A percentile compares a stretch with the other conserved stretches of the same genome.
phyloP scores from a whole-genome alignment of 2,797 vertebrate genomes.

The Cyprinodon diabolis region DNA sequence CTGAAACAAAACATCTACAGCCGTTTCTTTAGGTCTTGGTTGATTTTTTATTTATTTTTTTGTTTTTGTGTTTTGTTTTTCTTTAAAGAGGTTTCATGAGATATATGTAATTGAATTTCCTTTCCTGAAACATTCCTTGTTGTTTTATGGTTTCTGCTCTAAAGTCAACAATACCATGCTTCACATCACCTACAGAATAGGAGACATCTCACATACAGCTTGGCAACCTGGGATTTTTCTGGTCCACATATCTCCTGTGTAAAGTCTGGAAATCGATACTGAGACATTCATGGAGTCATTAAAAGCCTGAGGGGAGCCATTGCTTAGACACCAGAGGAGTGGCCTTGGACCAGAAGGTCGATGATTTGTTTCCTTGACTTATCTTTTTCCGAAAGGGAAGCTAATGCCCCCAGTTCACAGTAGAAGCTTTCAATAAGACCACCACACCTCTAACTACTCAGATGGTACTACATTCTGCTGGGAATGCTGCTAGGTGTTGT shows the following conservation, averaged over 20 bases:
- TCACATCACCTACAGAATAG: neutral
- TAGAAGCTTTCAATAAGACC: neutral
- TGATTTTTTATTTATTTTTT: neutral
- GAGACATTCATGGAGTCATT: slow-evolving; percentile 12
- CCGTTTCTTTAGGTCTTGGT: neutral
- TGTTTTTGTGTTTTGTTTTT: neutral
- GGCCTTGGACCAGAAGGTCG: slow-evolving; percentile 3
- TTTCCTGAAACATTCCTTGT: neutral
- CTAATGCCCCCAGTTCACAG: neutral
- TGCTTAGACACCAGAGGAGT: slow-evolving; percentile 7
- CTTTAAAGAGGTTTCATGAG: neutral
- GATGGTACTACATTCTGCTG: neutral
- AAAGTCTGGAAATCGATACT: neutral
- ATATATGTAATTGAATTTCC: neutral
- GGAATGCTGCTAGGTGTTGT: neutral
- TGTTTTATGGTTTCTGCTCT: neutral
- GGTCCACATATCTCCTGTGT: neutral
- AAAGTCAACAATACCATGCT: neutral
- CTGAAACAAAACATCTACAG: neutral
- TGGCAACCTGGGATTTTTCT: neutral
- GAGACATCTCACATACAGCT: neutral
- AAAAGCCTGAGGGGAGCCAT: slow-evolving; percentile 6
- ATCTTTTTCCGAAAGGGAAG: neutral
- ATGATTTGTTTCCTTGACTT: neutral
- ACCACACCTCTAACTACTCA: neutral